Evolutionary conservation across 1,140 invertebrate genomes (phyloP).

Genomic region (Rhizoglyphus robini): DNA sequence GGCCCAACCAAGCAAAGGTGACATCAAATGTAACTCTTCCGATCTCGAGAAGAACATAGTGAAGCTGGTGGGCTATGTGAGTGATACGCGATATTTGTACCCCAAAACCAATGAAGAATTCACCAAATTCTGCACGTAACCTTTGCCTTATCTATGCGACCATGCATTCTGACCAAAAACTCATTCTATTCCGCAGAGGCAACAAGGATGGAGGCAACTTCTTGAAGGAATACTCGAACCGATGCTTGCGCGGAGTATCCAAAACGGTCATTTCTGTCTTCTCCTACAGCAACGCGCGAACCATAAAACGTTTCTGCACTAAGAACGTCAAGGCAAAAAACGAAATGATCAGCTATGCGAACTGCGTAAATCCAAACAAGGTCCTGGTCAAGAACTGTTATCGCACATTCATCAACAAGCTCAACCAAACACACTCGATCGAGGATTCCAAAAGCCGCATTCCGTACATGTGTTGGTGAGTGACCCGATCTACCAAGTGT

Average conservation of each 20-base stretch:
- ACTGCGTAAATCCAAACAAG: conserved; percentile 8
- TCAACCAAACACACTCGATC: background rate
- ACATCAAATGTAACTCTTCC: too few relatives aligned
- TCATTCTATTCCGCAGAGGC: background rate
- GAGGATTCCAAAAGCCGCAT: background rate
- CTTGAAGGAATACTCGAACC: background rate
- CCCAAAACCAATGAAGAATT: background rate
- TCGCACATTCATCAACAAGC: background rate
- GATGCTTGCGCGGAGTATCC: background rate
- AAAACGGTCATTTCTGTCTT: conserved; percentile 1
- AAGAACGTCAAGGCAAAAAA: background rate
- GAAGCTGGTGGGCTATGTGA: too few relatives aligned
- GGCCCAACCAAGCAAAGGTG: too few relatives aligned
- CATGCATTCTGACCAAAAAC: too few relatives aligned
- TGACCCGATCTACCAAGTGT: background rate
- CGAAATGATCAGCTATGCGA: background rate
- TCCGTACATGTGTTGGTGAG: conserved; percentile 2
- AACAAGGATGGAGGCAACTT: background rate
- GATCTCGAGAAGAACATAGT: too few relatives aligned
- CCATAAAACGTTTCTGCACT: background rate
- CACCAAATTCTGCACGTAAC: background rate
- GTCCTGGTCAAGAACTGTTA: background rate
- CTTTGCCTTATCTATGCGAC: background rate
- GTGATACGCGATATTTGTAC: too few relatives aligned
- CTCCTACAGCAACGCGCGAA: background rate